phyloP scores from a whole-genome alignment of 2,797 vertebrate genomes.

The Crax fasciolata region DNA sequence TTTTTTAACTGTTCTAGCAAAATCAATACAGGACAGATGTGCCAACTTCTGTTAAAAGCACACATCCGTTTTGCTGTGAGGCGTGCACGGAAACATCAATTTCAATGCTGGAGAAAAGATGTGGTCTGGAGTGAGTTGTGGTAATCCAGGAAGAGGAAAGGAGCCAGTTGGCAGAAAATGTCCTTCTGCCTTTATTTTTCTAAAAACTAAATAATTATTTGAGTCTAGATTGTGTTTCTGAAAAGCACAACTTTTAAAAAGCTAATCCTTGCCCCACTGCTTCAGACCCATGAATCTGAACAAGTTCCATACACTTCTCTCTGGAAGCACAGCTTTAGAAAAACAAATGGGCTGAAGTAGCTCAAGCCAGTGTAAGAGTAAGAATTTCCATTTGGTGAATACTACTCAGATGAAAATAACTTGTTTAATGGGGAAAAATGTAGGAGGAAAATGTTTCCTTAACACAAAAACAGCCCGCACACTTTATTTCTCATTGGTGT shows the following conservation, averaged over 20 bases:
- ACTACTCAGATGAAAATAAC: not conserved
- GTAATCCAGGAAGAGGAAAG: constrained; percentile 33
- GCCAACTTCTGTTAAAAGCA: not conserved
- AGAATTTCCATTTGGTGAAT: constrained; percentile 40
- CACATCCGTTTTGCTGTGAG: not conserved
- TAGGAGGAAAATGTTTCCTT: not conserved
- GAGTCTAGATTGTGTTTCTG: constrained; percentile 13
- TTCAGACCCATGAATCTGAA: not conserved
- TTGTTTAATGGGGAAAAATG: not conserved
- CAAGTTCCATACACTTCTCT: not conserved
- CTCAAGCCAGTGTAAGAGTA: not conserved
- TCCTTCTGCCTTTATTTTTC: constrained; percentile 25
- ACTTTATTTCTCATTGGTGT: constrained; percentile 19
- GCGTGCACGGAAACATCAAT: not conserved
- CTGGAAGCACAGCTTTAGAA: not conserved
- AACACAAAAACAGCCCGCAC: not conserved
- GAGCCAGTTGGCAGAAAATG: constrained; percentile 44
- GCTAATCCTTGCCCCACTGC: not conserved
- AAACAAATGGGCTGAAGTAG: not conserved
- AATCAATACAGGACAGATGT: not conserved
- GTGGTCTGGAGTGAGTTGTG: not conserved
- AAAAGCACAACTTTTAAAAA: constrained; percentile 22
- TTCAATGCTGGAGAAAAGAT: not conserved
- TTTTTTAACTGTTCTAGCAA: not conserved
- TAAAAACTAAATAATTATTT: constrained; percentile 4